These are phyloP conservation scores for Gephyroberyx darwinii DNA, from an alignment of 2,797 vertebrate species.

Conservation along the genomic window DNA sequence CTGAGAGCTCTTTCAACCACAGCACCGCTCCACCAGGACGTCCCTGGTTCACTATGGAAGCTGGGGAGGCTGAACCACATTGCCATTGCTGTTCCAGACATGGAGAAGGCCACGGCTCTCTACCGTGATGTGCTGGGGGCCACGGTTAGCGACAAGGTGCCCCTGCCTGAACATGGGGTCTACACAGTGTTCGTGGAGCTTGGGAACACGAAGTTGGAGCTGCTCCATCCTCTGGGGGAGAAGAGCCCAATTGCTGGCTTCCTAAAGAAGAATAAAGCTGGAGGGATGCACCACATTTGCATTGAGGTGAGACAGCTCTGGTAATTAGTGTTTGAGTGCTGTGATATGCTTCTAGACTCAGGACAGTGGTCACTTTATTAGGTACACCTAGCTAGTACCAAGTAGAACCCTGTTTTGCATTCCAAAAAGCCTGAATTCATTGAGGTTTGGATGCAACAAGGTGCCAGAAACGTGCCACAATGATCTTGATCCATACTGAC, in stretches of 20 bases:
- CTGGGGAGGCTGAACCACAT: conserved; percentile 94
- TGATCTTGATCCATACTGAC: too few species aligned
- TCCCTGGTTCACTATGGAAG: conserved; percentile 84
- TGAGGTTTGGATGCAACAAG: too few species aligned
- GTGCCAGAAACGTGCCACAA: too few species aligned
- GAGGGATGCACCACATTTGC: conserved; percentile 97
- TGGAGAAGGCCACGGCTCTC: conserved; percentile 88
- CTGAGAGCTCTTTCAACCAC: conserved; percentile 70
- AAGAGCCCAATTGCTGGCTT: conserved; percentile 92
- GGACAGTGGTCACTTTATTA: neutral
- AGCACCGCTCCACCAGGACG: conserved; percentile 55
- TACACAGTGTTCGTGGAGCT: conserved; percentile 95
- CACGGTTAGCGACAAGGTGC: conserved; percentile 85
- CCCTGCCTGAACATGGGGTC: conserved; percentile 92
- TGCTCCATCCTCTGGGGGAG: conserved; percentile 92
- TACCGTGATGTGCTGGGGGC: conserved; percentile 92
- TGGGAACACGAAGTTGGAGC: conserved; percentile 95
- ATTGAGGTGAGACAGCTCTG: conserved; percentile 86
- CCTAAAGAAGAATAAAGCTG: conserved; percentile 92
- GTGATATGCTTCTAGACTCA: neutral
- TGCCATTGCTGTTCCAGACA: conserved; percentile 92
- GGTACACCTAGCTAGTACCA: neutral
- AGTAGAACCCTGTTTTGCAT: too few species aligned
- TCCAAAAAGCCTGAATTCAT: too few species aligned
- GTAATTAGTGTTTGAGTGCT: neutral